A percentile compares a stretch with the other conserved stretches of the same genome.
phyloP scores from a whole-genome alignment of 2,113 vertebrate species.

The Campylomormyrus tamandua region DNA sequence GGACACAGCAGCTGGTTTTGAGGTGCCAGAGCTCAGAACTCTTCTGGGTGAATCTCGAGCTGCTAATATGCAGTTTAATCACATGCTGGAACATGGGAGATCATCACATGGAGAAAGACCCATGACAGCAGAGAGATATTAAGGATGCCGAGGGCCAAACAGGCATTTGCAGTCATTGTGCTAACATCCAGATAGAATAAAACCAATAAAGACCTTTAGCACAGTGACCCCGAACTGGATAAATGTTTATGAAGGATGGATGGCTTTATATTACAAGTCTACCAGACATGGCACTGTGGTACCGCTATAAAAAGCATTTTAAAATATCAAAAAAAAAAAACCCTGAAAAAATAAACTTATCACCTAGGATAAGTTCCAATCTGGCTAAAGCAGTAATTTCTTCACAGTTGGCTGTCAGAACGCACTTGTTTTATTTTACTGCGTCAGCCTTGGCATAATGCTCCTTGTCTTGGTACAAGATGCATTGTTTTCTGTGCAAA shows the following conservation, averaged over 20 bases:
- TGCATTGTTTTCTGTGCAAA: background rate
- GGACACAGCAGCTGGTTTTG: background rate
- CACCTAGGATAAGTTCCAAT: background rate
- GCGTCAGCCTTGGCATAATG: background rate
- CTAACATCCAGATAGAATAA: background rate
- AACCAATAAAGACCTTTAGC: background rate
- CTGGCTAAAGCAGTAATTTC: slow-evolving; percentile 1
- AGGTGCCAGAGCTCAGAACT: background rate
- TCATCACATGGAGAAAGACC: background rate
- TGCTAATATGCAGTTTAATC: background rate
- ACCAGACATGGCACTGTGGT: background rate
- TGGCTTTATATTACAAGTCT: background rate
- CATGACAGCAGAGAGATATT: background rate
- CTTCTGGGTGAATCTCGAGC: background rate
- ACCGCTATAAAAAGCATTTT: background rate
- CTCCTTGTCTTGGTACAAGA: background rate
- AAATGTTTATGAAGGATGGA: background rate
- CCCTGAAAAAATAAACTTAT: background rate
- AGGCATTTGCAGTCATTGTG: background rate
- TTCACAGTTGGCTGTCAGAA: background rate
- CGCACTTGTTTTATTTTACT: background rate
- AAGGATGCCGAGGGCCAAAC: background rate
- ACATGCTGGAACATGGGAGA: background rate
- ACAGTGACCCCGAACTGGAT: background rate
- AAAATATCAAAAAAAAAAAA: background rate